A percentile compares a stretch with the other conserved stretches of the same genome.
phyloP scores from a whole-genome alignment of 2,888 invertebrate genomes.

The Tridacna gigas region DNA sequence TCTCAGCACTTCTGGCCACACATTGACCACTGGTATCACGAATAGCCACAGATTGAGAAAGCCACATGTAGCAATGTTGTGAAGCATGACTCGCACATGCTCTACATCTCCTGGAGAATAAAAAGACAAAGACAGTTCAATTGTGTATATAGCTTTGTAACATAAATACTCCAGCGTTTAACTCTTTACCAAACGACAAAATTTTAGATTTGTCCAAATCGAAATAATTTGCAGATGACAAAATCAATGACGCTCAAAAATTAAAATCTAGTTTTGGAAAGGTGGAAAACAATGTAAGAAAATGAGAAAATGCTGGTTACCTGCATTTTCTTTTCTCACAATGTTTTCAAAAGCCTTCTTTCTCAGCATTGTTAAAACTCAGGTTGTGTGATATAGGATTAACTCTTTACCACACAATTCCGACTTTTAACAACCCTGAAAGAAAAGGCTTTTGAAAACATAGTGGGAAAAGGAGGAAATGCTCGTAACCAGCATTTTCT shows the following conservation, averaged over 20 bases:
- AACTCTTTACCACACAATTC: neutral
- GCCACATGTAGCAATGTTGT: constrained; percentile 59
- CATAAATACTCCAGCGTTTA: neutral
- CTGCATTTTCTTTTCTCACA: neutral
- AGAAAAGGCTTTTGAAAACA: neutral
- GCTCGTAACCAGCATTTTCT: neutral
- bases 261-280: no score
- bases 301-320: no score
- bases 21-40: constrained; percentile 65
- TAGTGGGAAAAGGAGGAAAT: neutral
- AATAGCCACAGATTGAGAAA: constrained; percentile 54
- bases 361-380: neutral
- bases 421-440: neutral
- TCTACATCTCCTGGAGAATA: constrained; percentile 65
- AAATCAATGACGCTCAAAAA: no score
- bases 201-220: neutral
- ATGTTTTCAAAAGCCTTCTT: neutral
- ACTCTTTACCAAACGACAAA: neutral
- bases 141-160: no score
- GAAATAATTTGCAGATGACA: neutral
- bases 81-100: constrained; percentile 60
- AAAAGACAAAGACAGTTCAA: no score
- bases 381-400: neutral
- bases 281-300: no score
- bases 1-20: constrained; percentile 70